Base-by-base conservation (phyloP, 2,797 vertebrate species). In the Sebastes steindachneri region DNA sequence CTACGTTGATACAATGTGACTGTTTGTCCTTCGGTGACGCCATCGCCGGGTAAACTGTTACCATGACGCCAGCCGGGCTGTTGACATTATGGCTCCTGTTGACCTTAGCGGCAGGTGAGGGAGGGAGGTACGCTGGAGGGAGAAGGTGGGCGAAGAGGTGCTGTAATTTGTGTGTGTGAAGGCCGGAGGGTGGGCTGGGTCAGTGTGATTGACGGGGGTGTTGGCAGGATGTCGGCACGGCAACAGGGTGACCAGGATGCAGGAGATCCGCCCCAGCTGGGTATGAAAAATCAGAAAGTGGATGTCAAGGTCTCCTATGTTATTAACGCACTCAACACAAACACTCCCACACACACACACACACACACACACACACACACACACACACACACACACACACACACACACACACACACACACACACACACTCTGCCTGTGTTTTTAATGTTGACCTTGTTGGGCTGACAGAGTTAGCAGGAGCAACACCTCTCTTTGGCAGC, bases 401-500 rank as follows among this genome's bases (percentile, higher is more conserved):
- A 63, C 59, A 33, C 60, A 53, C 65, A 79, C 37, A 79, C 72
- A 62, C 35, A 54, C 58, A 68, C 25, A 55, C 48, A 55, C 69
- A 72, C 68, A 37, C 53, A 21, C 57, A 31, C 17, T 9, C 65
- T 14, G 68, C 28, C 33, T 79, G 51, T 75, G 78, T 80, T 90
- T 75, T 84, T 37, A 82, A 83, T 48, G 76, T 57, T 88, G 83
- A 93, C 93, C 92, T 93, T 93, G 89, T 87, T 89, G 86, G 69
- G 73, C 69, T 82, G 80, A 86, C 87, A 81, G 77, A 86, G 89
- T 93, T 90, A 85, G 84, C 86, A 86, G 83, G 85, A 73, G 74
- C 89, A 90, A 89, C 87, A 89, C 84, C 87, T 92, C 83, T 58
- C 81, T 88, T 67, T 91, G 93, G 89, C 90, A 89, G 83, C 84